phyloP scores from a whole-genome alignment of 1,140 invertebrate genomes.

The Melanaphis sacchari region DNA sequence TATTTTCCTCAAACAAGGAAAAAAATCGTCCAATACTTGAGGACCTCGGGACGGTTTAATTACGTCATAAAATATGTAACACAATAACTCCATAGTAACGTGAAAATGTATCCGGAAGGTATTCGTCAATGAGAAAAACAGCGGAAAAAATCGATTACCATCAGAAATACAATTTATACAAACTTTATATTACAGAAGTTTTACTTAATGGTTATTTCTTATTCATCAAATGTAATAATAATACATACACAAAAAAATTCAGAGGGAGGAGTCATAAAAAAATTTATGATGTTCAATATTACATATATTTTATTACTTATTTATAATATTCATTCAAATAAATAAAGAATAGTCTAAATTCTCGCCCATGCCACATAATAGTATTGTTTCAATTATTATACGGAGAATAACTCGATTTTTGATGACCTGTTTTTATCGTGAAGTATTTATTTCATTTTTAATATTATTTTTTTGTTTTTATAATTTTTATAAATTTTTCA shows the following conservation, averaged over 20 bases:
- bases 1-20: not conserved
- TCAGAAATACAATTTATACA: not conserved
- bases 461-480: no score
- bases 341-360: no score
- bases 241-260: not conserved
- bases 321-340: no score
- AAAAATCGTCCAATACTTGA: not conserved
- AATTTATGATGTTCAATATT: no score
- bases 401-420: no score
- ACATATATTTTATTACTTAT: no score
- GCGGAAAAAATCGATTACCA: slow-evolving; percentile 4
- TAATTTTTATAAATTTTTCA: no score
- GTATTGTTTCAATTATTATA: no score
- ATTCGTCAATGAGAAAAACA: not conserved
- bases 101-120: not conserved
- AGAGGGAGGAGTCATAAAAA: no score
- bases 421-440: no score
- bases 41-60: not conserved
- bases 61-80: not conserved
- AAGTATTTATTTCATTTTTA: no score
- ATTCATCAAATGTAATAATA: not conserved
- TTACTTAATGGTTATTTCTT: not conserved
- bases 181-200: not conserved
- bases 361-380: no score
- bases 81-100: not conserved